A percentile compares a stretch with the other conserved stretches of the same genome.
Conservation (phyloP, 35 echinoderm and acorn worm species). For the Ptychodera flava region DNA sequence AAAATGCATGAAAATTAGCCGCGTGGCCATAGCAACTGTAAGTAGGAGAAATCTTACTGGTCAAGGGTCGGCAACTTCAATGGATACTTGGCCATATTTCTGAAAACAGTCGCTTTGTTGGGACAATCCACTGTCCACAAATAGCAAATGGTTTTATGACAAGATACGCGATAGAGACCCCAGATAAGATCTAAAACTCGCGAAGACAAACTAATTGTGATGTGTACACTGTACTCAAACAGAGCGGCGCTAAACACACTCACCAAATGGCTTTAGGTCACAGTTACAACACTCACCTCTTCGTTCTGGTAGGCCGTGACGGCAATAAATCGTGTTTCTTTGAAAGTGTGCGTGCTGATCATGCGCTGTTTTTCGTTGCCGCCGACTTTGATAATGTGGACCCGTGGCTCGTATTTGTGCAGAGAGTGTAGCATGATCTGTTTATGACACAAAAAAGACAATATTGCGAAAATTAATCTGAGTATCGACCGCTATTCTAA, state of each 20-base stretch:
- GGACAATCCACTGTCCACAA: background rate
- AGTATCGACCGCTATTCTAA: too few relatives aligned
- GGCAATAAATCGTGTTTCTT: conserved; percentile 88
- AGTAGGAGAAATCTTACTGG: too few relatives aligned
- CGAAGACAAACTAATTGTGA: too few relatives aligned
- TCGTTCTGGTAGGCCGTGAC: conserved; percentile 98
- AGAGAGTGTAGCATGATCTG: conserved; percentile 97
- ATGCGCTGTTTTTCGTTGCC: conserved; percentile 82
- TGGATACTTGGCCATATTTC: background rate
- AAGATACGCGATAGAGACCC: background rate
- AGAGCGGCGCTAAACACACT: too few relatives aligned
- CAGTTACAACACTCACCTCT: conserved; percentile 80
- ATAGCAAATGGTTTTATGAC: background rate
- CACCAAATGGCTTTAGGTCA: too few relatives aligned
- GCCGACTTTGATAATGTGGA: conserved; percentile 84
- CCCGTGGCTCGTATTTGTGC: conserved; percentile 85
- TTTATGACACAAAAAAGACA: conserved; percentile 6
- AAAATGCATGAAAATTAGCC: too few relatives aligned
- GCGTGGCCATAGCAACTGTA: too few relatives aligned
- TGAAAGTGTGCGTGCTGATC: conserved; percentile 57
- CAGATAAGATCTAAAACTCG: background rate
- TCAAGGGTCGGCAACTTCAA: background rate
- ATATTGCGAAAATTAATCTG: too few relatives aligned
- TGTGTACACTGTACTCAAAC: too few relatives aligned
- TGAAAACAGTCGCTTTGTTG: background rate